A percentile compares a stretch with the other conserved stretches of the same genome.
Conservation (phyloP, 2,113 vertebrate species). For the Rhagologus leucostigma region DNA sequence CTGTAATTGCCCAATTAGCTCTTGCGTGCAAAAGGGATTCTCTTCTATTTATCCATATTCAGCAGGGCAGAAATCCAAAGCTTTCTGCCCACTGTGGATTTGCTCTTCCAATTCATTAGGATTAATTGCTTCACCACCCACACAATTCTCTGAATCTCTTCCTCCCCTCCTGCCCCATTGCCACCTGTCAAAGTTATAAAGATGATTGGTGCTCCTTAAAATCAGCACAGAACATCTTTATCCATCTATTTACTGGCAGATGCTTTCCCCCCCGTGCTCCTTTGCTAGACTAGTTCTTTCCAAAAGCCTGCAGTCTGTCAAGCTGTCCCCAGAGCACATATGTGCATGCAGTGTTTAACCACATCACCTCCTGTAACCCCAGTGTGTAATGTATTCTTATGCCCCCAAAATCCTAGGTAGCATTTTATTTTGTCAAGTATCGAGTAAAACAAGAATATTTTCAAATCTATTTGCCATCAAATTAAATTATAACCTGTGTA, state of each 20-base stretch:
- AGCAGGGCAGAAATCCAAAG: constrained; percentile 52
- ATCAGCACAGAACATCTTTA: constrained; percentile 23
- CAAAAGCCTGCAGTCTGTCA: constrained; percentile 17
- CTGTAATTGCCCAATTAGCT: constrained; percentile 54
- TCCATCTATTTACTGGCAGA: constrained; percentile 26
- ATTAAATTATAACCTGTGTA: background rate
- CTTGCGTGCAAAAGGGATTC: constrained; percentile 19
- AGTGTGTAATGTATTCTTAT: background rate
- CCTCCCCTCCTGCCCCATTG: background rate
- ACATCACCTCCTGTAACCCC: background rate
- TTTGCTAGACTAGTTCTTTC: background rate
- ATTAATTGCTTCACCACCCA: constrained; percentile 55
- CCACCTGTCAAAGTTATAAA: constrained; percentile 47
- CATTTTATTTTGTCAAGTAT: background rate
- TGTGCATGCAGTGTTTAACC: background rate
- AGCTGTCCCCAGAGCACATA: background rate
- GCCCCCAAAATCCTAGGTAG: background rate
- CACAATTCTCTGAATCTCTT: constrained; percentile 26
- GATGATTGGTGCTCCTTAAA: constrained; percentile 34
- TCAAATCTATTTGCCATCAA: background rate
- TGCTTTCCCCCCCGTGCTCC: background rate
- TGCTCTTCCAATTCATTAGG: constrained; percentile 55
- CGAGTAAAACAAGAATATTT: background rate
- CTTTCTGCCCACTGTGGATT: constrained; percentile 38
- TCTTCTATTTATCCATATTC: constrained; percentile 15